Evolutionary conservation across 2,113 vertebrate genomes (phyloP).

Genomic region (Trochalopteron elliotii): DNA sequence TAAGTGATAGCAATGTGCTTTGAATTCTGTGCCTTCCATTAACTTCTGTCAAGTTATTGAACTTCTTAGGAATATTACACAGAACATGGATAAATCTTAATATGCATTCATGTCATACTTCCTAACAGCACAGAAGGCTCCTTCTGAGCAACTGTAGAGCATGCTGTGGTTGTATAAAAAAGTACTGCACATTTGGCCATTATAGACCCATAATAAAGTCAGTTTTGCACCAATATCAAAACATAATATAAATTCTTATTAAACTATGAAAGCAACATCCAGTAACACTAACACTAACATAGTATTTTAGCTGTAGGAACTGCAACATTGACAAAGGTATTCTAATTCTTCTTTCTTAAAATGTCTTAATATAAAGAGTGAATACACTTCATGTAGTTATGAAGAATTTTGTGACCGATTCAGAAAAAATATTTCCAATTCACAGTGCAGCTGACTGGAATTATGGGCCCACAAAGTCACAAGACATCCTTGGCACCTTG

Average conservation of each 20-base stretch:
- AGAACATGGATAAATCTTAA: slow-evolving; percentile 42
- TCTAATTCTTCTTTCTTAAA: background rate
- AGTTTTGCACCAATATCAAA: slow-evolving; percentile 13
- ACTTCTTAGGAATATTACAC: background rate
- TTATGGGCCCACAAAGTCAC: background rate
- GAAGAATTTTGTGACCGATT: background rate
- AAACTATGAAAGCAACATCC: slow-evolving; percentile 18
- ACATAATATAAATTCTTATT: slow-evolving; percentile 25
- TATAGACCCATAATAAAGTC: background rate
- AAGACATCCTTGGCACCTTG: background rate
- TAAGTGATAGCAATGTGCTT: background rate
- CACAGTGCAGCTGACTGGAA: background rate
- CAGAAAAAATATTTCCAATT: background rate
- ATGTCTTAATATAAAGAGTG: background rate
- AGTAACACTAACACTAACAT: background rate
- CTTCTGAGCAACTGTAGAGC: slow-evolving; percentile 31
- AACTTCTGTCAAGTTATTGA: slow-evolving; percentile 27
- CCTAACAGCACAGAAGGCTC: slow-evolving; percentile 50
- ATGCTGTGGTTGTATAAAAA: slow-evolving; percentile 49
- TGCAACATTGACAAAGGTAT: background rate
- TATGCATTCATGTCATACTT: slow-evolving; percentile 52
- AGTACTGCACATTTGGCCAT: slow-evolving; percentile 23
- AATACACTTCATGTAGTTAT: background rate
- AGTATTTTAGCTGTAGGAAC: background rate
- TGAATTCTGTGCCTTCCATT: slow-evolving; percentile 7